Evolutionary conservation across 2,888 invertebrate genomes (phyloP), one percentile per base, ranked within the genome.

Genomic region (Acleris emargana): DNA sequence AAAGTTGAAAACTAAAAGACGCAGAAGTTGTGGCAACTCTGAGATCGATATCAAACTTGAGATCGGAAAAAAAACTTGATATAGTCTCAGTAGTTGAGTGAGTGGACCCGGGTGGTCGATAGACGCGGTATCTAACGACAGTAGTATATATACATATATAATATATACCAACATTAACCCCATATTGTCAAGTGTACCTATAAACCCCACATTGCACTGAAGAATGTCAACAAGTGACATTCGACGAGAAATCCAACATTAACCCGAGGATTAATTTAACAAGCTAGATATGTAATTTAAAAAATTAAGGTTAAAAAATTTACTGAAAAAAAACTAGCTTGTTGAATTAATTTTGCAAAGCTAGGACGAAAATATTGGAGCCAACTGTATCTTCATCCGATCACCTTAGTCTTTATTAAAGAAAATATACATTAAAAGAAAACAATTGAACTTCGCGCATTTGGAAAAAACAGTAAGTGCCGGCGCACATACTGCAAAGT

Each of bases 131-230:
- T 66, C 58, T 32, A n/a, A 20, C 51, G 47, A 57, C 25, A n/a
- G 17, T 22, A 16, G 32, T 32, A 32, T 9, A 66, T 47, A 61
- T 66, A 64, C 22, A 57, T 49, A 32, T 32, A 32, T 32, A 32
- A 32, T 64, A 57, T 61, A 66, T 61, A 57, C 66, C 66, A 57
- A 66, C 66, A 66, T 66, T 57, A 18, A 52, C 45, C 66, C 66
- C 55, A 61, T 66, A 66, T 0, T 61, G 60, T 61, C 55, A 2
- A 52, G 66, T 66, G 66, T 66, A 22, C 66, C 66, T 66, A 66
- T 16, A 52, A 13, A 45, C 16, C 57, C 62, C 60, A 55, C 61
- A 51, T 57, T 66, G 60, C 57, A 66, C 64, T 51, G 60, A 13
- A 38, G 51, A 60, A 66, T 64, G 59, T 43, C 64, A 49, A 9